Conservation (phyloP, 2,888 invertebrate genomes). For the Horisme vitalbata region DNA sequence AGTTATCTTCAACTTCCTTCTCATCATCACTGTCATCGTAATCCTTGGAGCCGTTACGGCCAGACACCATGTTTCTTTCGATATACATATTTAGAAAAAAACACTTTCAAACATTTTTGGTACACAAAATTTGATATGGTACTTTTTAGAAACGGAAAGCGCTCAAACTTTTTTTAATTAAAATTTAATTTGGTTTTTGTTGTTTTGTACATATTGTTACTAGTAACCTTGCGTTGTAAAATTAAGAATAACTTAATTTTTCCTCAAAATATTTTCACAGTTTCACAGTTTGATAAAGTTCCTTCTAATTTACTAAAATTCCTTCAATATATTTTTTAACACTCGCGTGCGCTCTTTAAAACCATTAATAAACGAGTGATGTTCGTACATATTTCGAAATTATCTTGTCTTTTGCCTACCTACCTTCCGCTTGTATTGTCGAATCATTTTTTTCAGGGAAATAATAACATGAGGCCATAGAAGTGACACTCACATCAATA, state of each 20-base stretch:
- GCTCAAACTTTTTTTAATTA: too few relatives aligned
- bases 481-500: background rate
- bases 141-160: too few relatives aligned
- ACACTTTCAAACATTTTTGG: too few relatives aligned
- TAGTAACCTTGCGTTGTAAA: too few relatives aligned
- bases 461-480: background rate
- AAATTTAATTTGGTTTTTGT: too few relatives aligned
- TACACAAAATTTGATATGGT: too few relatives aligned
- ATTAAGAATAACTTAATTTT: too few relatives aligned
- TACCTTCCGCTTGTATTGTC: background rate
- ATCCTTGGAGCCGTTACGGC: conserved; percentile 1
- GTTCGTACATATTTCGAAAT: background rate
- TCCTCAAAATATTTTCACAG: too few relatives aligned
- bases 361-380: background rate
- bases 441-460: background rate
- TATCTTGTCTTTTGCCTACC: background rate
- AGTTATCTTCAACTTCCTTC: conserved; percentile 7
- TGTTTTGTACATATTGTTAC: background rate
- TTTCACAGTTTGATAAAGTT: too few relatives aligned
- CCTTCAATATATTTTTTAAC: too few relatives aligned
- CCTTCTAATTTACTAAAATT: too few relatives aligned
- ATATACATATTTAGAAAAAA: conserved; percentile 3
- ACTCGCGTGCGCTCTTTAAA: too few relatives aligned
- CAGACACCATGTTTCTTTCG: conserved; percentile 11
- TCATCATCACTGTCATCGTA: conserved; percentile 21